Base-by-base conservation (phyloP, 2,888 invertebrate species). In the Synergus laeviventris region DNA sequence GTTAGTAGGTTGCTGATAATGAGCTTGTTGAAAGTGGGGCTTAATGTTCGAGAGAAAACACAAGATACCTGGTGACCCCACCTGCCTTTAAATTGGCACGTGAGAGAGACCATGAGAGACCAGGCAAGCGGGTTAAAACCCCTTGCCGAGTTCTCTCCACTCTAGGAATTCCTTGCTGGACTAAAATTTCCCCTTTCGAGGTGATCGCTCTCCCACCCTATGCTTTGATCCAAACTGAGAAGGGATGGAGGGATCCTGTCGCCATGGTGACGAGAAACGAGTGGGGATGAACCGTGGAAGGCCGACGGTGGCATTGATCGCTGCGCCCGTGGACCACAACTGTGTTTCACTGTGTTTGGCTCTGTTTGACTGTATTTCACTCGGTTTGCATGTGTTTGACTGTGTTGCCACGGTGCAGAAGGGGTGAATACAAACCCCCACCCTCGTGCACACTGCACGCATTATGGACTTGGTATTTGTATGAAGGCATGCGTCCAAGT, bases 291-390 rank as follows among this genome's bases (percentile, higher is more conserved):
- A 83, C 82, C 79, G 84, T 80, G 79, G 79, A 81, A 82, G 79
- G 80, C 83, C 88, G 87, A 85, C 88, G 84, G 85, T 87, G 88
- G 89, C 89, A 89, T 89, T 89, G 89, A 89, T 89, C 89, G 89
- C 87, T 83, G 87, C 85, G 84, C 84, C 84, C 85, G 82, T 87
- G 87, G 86, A 86, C 88, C 88, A 87, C 84, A 85, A 79, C 81
- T 80, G 82, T 78, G 77, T 49, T 49, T 2, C n/a, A 7, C n/a
- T 49, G 49, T 2, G n/a, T 49, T 31, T 31, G 31, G 31, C 31
- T 31, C 31, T 5, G 45, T 7, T 45, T 45, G 45, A 45, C n/a
- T 45, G 45, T 45, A 16, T 45, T 31, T 31, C 31, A 31, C 31
- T 31, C 5, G 4, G 31, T 31, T 31, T 45, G 45, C 7, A 7